Evolutionary conservation across 2,888 invertebrate genomes (phyloP).

Genomic region (Lochmaea capreae): DNA sequence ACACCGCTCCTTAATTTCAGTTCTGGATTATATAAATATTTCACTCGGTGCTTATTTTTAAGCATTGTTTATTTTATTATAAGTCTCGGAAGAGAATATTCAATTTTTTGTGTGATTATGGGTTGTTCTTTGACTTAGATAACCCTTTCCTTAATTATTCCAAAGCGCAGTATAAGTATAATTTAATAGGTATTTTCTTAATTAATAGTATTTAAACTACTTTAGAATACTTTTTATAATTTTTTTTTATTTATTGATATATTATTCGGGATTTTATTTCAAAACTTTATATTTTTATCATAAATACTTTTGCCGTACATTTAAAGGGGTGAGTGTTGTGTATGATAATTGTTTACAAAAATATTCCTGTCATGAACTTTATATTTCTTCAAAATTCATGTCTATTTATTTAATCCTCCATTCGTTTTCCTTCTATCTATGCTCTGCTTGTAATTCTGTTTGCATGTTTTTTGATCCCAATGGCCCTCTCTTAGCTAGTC

Average conservation of each 20-base stretch:
- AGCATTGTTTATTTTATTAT: not conserved
- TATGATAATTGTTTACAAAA: too few relatives aligned
- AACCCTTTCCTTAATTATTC: not conserved
- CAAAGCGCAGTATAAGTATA: not conserved
- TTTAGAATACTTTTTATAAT: not conserved
- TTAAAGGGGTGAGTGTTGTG: too few relatives aligned
- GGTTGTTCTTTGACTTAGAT: slow-evolving; percentile 1
- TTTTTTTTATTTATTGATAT: not conserved
- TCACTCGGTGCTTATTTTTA: too few relatives aligned
- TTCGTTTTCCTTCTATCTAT: too few relatives aligned
- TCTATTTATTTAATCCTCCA: too few relatives aligned
- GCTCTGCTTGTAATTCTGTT: too few relatives aligned
- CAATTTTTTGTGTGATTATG: not conserved
- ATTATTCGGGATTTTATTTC: not conserved
- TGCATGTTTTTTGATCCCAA: too few relatives aligned
- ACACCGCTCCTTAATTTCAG: not conserved
- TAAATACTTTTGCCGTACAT: too few relatives aligned
- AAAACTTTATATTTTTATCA: not conserved
- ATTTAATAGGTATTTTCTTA: not conserved
- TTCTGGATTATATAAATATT: not conserved
- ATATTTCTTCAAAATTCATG: too few relatives aligned
- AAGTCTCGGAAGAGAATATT: not conserved
- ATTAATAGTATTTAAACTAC: not conserved
- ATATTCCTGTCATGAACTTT: too few relatives aligned
- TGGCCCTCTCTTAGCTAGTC: too few relatives aligned